Evolutionary conservation across 2,113 vertebrate species (phyloP).

Genomic region (Aspiorhynchus laticeps): DNA sequence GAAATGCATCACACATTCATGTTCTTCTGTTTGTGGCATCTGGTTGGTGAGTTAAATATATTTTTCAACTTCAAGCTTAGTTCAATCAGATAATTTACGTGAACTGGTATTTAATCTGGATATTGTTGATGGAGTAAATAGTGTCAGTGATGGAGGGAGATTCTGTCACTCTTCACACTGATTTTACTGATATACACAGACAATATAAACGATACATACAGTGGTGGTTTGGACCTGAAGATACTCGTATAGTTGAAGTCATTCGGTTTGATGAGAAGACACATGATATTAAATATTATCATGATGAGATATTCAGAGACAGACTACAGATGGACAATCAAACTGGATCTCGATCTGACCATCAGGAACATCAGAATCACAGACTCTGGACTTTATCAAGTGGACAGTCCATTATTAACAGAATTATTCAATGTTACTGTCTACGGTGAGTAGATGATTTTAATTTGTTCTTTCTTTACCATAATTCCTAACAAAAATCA

Average conservation of each 20-base stretch:
- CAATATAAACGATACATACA: rapidly evolving
- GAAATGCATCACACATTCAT: neutral
- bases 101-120: too few species aligned
- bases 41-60: neutral
- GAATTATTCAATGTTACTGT: neutral
- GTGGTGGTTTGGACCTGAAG: neutral
- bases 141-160: too few species aligned
- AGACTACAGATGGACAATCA: too few species aligned
- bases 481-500: neutral
- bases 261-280: too few species aligned
- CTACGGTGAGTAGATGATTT: neutral
- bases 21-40: neutral
- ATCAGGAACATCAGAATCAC: too few species aligned
- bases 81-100: neutral
- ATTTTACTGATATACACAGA: neutral
- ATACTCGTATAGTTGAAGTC: too few species aligned
- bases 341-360: too few species aligned
- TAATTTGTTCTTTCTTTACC: neutral
- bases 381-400: too few species aligned
- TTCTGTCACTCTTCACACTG: too few species aligned
- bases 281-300: too few species aligned
- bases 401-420: too few species aligned
- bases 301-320: too few species aligned
- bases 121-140: neutral
- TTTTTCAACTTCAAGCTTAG: neutral